Base-by-base conservation (phyloP, 2,797 vertebrate species). In the Pipistrellus pygmaeus region DNA sequence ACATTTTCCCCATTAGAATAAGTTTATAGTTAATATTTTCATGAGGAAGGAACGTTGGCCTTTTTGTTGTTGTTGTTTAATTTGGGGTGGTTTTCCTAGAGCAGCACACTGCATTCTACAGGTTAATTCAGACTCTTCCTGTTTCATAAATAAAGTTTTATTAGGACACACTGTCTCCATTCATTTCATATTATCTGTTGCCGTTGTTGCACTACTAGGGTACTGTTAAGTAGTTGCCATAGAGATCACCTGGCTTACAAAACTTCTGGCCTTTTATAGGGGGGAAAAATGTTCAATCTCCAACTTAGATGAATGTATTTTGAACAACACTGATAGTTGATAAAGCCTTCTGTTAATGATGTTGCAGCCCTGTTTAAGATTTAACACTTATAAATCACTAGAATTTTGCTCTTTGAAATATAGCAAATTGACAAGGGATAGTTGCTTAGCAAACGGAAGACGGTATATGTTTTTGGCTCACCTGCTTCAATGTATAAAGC, bases 91-190 rank as follows among this genome's bases (percentile, higher is more conserved):
- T 85, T 89, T 95, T 85, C 48, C 44, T 55, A 69, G 38, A 73
- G 51, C 48, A 87, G 51, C 77, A 71, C 11, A 78, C 41, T 32
- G 5, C 8, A 68, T 41, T 48, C n/a, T 25, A 8, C 6, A 60
- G 83, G 21, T 44, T 25, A 21, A 4, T 48, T 87, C 64, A 53
- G 13, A 38, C 21, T 51, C n/a, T 69, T 71, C 62, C 68, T 90
- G 5, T 62, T 81, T 85, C 94, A 27, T 94, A 80, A 95, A 85
- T 93, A 96, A 93, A 90, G 53, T 76, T 82, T 95, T 96, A 94
- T 94, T 93, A 75, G 64, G 55, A 72, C 53, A 10, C 75, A 72
- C 35, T 46, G 6, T 75, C 35, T 77, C 82, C 51, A 23, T 85
- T 85, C 35, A 30, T 77, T 78, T 72, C 32, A 5, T 85, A 57